Evolutionary conservation across 2,888 invertebrate genomes (phyloP).

Genomic region (Pardosa pseudoannulata): DNA sequence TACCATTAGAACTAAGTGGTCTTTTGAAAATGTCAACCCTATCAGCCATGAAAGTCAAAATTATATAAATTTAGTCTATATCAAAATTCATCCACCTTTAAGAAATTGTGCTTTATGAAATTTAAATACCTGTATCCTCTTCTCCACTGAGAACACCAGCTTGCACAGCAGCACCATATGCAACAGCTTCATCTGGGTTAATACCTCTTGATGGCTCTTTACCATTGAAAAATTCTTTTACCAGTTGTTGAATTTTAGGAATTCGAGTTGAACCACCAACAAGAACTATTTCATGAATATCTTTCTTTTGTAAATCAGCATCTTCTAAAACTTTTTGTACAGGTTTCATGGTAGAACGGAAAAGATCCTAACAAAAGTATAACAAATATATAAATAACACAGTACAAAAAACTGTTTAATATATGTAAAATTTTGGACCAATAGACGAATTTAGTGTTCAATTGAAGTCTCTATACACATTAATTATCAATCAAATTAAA

Average conservation of each 20-base stretch:
- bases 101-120: too few species aligned
- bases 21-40: too few species aligned
- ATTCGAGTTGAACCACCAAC: slow-evolving; percentile 99
- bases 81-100: too few species aligned
- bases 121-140: slow-evolving; percentile 89
- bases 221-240: slow-evolving; percentile 89
- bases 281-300: slow-evolving; percentile 98
- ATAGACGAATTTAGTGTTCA: too few species aligned
- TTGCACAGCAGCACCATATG: slow-evolving; percentile 98
- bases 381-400: background rate
- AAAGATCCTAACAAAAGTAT: slow-evolving; percentile 78
- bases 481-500: too few species aligned
- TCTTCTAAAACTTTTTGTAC: slow-evolving; percentile 98
- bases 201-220: slow-evolving; percentile 99
- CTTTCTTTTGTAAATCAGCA: slow-evolving; percentile 98
- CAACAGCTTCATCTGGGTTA: slow-evolving; percentile 99
- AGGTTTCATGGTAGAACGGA: slow-evolving; percentile 93
- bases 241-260: slow-evolving; percentile 89
- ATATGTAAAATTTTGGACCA: too few species aligned
- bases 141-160: slow-evolving; percentile 98
- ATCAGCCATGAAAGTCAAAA: too few species aligned
- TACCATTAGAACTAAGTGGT: too few species aligned
- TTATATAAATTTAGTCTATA: too few species aligned
- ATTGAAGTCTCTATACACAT: too few species aligned
- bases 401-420: background rate